Base-by-base conservation (phyloP, 2,797 vertebrate species). In the Argya squamiceps region DNA sequence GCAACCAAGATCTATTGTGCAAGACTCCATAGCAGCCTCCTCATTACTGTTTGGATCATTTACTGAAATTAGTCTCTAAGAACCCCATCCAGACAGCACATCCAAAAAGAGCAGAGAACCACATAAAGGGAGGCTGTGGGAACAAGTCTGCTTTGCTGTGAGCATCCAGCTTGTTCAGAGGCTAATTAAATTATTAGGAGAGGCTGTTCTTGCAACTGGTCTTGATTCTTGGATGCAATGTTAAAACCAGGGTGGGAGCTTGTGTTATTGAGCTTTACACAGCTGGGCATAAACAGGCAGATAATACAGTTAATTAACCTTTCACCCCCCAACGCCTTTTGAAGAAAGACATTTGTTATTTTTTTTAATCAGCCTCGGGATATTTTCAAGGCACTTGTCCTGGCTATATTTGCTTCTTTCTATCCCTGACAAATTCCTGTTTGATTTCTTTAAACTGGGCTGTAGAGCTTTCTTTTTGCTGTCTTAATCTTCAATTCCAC, bases 401-500 rank as follows among this genome's bases (percentile, higher is more conserved):
- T 3, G 2, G 69, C 71, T 88, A 65, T 68, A 73, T 90, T 82
- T 96, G 93, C 94, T 94, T 88, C 96, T 89, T 96, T 96, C 90
- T 92, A 92, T 95, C 46, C 46, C 94, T 95, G 94, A 98, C 97
- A 98, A 98, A 98, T 97, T 97, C 97, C 96, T 97, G 95, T 95
- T 97, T 97, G 96, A 98, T 98, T 98, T 97, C 96, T 96, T 95
- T 97, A 97, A 98, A 97, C 96, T 94, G 96, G 91, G 95, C 94
- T 93, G 93, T 95, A 97, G 96, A 95, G 96, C 96, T 97, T 95
- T 97, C 92, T 96, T 95, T 96, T 95, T 96, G 97, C 97, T 96
- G 96, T 97, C 98, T 98, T 98, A 97, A 98, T 98, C 97, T 98
- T 98, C 97, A 95, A 97, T 97, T 98, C 98, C 97, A 97, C 98